These are phyloP conservation scores for Nylanderia fulva DNA, from an alignment of 1,140 invertebrate genomes.

Conservation along the genomic window DNA sequence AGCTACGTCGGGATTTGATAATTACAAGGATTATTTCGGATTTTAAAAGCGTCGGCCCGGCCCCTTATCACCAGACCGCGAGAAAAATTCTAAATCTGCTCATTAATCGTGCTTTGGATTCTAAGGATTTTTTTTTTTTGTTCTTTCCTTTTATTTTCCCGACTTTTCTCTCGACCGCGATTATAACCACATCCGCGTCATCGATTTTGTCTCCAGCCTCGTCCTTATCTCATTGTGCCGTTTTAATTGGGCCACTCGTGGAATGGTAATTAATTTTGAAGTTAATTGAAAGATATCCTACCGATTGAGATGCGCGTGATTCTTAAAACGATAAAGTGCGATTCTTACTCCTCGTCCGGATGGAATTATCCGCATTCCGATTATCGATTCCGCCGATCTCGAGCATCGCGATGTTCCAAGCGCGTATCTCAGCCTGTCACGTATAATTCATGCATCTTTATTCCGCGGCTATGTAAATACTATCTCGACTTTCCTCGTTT, in stretches of 20 bases:
- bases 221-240: conserved; percentile 56
- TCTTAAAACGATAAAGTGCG: conserved; percentile 40
- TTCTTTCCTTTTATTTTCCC: conserved; percentile 41
- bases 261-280: conserved; percentile 74
- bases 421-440: conserved; percentile 28
- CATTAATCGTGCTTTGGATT: conserved; percentile 79
- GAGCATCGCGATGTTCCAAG: neutral
- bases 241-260: conserved; percentile 70
- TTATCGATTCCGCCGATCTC: conserved; percentile 21
- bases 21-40: conserved; percentile 85
- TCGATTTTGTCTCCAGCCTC: conserved; percentile 59
- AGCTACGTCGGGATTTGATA: conserved; percentile 82
- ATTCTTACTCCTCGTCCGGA: neutral
- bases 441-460: conserved; percentile 53
- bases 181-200: conserved; percentile 11
- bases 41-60: conserved; percentile 77
- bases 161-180: neutral
- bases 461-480: conserved; percentile 30
- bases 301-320: conserved; percentile 28
- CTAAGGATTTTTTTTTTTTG: conserved; percentile 61
- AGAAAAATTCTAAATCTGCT: conserved; percentile 84
- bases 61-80: conserved; percentile 84
- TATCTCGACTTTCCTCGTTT: conserved; percentile 49
- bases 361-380: neutral
- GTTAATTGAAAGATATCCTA: conserved; percentile 54